Evolutionary conservation across 2,888 invertebrate genomes (phyloP).

Genomic region (Vannuccia rotundouncinata): DNA sequence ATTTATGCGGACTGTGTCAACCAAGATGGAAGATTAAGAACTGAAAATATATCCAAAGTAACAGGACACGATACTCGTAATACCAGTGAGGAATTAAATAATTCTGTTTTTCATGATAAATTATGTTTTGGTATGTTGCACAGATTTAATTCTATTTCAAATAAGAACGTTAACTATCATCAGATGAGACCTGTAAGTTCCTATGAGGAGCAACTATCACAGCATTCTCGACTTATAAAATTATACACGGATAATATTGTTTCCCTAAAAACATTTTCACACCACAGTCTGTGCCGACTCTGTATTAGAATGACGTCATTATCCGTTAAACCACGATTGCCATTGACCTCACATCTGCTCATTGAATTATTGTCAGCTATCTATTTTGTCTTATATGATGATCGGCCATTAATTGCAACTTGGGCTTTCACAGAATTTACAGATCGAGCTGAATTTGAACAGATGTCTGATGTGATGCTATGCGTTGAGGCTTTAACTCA

Average conservation of each 20-base stretch:
- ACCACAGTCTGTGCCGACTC: neutral
- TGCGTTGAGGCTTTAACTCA: neutral
- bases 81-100: neutral
- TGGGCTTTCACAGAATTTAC: neutral
- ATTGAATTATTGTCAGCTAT: neutral
- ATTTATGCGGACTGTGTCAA: neutral
- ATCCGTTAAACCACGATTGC: neutral
- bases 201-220: neutral
- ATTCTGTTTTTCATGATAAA: neutral
- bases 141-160: neutral
- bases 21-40: neutral
- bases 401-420: neutral
- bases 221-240: neutral
- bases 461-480: neutral
- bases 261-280: neutral
- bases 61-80: neutral
- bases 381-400: neutral
- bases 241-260: neutral
- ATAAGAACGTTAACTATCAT: neutral
- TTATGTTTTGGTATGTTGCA: neutral
- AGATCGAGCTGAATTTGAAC: neutral
- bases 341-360: neutral
- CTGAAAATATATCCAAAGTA: neutral
- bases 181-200: neutral
- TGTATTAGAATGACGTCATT: neutral